Conservation (phyloP, 2,797 vertebrate species). For the Catharus ustulatus region DNA sequence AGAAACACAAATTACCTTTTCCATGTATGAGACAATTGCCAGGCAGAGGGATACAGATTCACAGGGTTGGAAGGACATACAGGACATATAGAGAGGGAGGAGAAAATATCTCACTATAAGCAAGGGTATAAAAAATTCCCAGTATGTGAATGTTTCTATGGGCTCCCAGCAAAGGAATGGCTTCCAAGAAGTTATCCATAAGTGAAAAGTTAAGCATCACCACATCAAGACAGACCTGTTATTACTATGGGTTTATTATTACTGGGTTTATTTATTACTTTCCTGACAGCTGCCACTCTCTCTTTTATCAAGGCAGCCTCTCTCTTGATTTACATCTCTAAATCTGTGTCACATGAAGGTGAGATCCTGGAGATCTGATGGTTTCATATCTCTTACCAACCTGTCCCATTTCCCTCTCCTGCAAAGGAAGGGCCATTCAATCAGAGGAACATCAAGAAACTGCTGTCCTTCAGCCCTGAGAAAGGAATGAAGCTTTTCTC, state of each 20-base stretch:
- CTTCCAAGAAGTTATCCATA: not conserved
- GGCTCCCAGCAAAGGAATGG: not conserved
- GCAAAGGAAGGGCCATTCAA: not conserved
- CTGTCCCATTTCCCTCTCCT: not conserved
- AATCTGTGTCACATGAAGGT: not conserved
- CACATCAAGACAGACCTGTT: not conserved
- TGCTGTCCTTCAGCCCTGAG: not conserved
- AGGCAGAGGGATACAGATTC: not conserved
- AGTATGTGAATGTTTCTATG: not conserved
- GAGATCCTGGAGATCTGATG: not conserved
- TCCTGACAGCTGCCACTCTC: not conserved
- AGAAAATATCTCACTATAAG: not conserved
- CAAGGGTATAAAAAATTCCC: not conserved
- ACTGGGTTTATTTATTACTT: not conserved
- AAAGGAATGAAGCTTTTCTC: not conserved
- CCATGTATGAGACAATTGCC: not conserved
- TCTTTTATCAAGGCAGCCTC: not conserved
- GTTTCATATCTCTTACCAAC: not conserved
- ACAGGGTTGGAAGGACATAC: not conserved
- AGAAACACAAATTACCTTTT: not conserved
- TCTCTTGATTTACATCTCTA: slow-evolving; percentile 4
- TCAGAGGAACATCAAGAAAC: not conserved
- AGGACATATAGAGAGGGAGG: not conserved
- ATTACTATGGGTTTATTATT: not conserved
- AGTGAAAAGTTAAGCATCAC: not conserved